These are phyloP conservation scores for Drosophila baimaii DNA, from an alignment of 1,140 invertebrate species.

Conservation along the genomic window DNA sequence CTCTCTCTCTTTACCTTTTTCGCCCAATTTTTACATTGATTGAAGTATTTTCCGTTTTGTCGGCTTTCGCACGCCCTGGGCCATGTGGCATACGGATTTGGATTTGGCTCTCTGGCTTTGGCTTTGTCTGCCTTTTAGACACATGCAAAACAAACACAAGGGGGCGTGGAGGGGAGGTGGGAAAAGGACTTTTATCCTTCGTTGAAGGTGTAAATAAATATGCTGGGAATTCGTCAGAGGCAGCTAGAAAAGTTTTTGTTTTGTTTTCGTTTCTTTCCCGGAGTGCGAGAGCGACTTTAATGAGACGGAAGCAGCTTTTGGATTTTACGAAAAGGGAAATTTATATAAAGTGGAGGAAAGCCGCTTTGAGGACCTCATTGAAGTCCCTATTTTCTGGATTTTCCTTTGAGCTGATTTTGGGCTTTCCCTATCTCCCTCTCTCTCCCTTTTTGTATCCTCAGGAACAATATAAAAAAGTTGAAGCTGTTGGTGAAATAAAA, in stretches of 20 bases:
- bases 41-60: slow-evolving; percentile 78
- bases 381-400: slow-evolving; percentile 15
- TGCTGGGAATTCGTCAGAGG: slow-evolving; percentile 67
- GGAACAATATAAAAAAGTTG: slow-evolving; percentile 41
- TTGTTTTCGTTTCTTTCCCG: slow-evolving; percentile 25
- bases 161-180: background rate
- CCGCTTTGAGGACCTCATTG: slow-evolving; percentile 53
- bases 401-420: slow-evolving; percentile 30
- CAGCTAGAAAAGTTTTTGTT: slow-evolving; percentile 31
- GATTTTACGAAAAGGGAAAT: slow-evolving; percentile 30
- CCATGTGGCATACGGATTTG: slow-evolving; percentile 73
- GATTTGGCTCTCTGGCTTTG: slow-evolving; percentile 64
- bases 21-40: slow-evolving; percentile 77
- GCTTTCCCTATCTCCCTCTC: background rate
- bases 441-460: background rate
- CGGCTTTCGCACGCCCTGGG: slow-evolving; percentile 71
- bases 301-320: slow-evolving; percentile 77
- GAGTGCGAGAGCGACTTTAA: slow-evolving; percentile 64
- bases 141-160: slow-evolving; percentile 71
- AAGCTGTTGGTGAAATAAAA: slow-evolving; percentile 68
- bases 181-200: slow-evolving; percentile 36
- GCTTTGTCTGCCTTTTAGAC: slow-evolving; percentile 70
- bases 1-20: slow-evolving; percentile 5
- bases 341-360: slow-evolving; percentile 53
- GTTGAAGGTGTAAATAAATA: slow-evolving; percentile 78